Base-by-base conservation (phyloP, 2,797 vertebrate species). In the Silurus aristotelis region DNA sequence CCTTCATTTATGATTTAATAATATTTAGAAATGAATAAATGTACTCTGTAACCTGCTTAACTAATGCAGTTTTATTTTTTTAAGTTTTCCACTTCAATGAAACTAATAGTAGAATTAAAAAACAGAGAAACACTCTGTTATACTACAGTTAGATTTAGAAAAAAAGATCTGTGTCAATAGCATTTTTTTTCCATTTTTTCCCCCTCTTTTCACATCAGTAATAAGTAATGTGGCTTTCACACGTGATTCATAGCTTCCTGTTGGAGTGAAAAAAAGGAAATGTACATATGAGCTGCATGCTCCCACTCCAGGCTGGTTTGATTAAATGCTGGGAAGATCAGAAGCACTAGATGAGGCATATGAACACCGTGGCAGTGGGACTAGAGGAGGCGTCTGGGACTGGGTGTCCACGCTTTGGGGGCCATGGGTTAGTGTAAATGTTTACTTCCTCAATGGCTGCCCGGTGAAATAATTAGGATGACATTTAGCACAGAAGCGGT, bases 381-480 rank as follows among this genome's bases (percentile, higher is more conserved):
- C 80, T 48, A 70, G 80, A 87, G 82, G 48, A 80, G 81, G 55
- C 14, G 72, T 79, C 60, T 80, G 77, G 80, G 86, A 78, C 70
- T 58, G 14, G 73, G 71, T 83, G 72, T 87, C 12, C 15, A 52
- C 48, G 87, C 87, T 88, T 77, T 72, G 63, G 80, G 77, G 89
- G 86, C 87, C 75, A 86, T 25, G 85, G 88, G 91, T 91, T 85
- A 87, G 90, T 92, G 89, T 91, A 92, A 93, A 94, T 94, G 89
- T 94, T 94, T 93, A 93, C 91, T 90, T 90, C 87, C 89, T 88
- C 86, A 89, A 90, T 91, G 87, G 79, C 87, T 84, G 88, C 43
- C 90, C 89, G 83, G 64, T 84, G 58, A 84, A 87, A 93, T 95
- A 94, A 95, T 95, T 95, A 94, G 92, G 93, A 91, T 94, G 93